phyloP scores from a whole-genome alignment of 1,140 invertebrate species.

The Diabrotica virgifera region DNA sequence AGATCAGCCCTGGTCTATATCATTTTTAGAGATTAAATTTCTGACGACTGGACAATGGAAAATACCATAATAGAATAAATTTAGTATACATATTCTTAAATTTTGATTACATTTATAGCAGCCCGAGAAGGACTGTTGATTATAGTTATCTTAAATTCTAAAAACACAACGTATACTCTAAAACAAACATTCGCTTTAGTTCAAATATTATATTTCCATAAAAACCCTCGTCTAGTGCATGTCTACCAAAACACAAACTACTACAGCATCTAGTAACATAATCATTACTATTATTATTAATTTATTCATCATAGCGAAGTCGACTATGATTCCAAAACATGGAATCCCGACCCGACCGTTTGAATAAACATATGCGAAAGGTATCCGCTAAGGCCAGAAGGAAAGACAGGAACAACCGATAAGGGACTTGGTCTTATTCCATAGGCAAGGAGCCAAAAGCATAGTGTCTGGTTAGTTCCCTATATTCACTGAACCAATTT shows the following conservation, averaged over 20 bases:
- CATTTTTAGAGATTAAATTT: too few species aligned
- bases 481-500: too few species aligned
- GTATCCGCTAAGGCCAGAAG: slow-evolving; percentile 16
- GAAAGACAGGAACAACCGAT: slow-evolving; percentile 15
- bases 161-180: too few species aligned
- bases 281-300: slow-evolving; percentile 15
- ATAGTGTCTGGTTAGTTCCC: not conserved
- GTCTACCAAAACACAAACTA: not conserved
- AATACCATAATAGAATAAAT: too few species aligned
- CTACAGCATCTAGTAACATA: not conserved
- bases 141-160: too few species aligned
- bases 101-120: too few species aligned
- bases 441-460: not conserved
- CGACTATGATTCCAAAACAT: slow-evolving; percentile 8
- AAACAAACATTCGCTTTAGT: too few species aligned
- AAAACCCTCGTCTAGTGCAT: not conserved
- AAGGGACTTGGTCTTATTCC: slow-evolving; percentile 5
- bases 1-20: too few species aligned
- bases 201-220: too few species aligned
- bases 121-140: too few species aligned
- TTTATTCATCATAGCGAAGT: slow-evolving; percentile 3
- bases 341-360: slow-evolving; percentile 16
- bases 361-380: slow-evolving; percentile 25
- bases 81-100: too few species aligned
- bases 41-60: too few species aligned